A percentile compares a stretch with the other conserved stretches of the same genome.
phyloP scores from a whole-genome alignment of 2,797 vertebrate genomes.

The Trichosurus vulpecula region DNA sequence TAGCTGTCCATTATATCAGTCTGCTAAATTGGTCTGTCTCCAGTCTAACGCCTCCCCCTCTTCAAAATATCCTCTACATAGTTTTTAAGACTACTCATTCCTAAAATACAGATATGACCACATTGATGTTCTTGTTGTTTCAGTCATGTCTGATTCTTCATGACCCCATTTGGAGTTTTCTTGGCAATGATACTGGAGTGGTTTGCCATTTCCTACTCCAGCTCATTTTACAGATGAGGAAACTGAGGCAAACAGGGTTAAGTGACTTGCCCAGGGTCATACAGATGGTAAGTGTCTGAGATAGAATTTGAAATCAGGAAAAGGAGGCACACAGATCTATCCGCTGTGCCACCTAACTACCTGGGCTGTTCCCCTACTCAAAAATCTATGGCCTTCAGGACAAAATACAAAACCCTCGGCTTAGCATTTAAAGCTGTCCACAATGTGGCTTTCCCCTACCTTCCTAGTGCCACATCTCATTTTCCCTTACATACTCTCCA shows the following conservation, averaged over 20 bases:
- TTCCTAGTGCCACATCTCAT: not conserved
- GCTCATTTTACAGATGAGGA: not conserved
- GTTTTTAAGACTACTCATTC: not conserved
- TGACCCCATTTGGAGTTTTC: not conserved
- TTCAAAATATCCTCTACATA: not conserved
- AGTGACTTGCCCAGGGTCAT: conserved; percentile 15
- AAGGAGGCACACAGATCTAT: not conserved
- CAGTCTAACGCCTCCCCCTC: not conserved
- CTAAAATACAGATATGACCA: not conserved
- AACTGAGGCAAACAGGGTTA: not conserved
- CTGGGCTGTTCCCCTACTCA: not conserved
- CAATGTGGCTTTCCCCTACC: not conserved
- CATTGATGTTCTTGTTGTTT: not conserved
- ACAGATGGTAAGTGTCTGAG: not conserved
- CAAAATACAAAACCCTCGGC: not conserved
- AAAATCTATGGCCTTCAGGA: not conserved
- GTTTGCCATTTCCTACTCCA: not conserved
- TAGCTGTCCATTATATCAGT: not conserved
- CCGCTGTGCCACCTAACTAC: not conserved
- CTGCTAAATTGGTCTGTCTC: not conserved
- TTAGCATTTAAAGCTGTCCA: not conserved
- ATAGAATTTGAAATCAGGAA: not conserved
- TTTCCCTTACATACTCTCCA: not conserved
- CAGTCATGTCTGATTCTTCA: not conserved
- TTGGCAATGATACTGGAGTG: not conserved